Evolutionary conservation across 2,797 vertebrate species (phyloP).

Genomic region (Decapterus maruadsi): DNA sequence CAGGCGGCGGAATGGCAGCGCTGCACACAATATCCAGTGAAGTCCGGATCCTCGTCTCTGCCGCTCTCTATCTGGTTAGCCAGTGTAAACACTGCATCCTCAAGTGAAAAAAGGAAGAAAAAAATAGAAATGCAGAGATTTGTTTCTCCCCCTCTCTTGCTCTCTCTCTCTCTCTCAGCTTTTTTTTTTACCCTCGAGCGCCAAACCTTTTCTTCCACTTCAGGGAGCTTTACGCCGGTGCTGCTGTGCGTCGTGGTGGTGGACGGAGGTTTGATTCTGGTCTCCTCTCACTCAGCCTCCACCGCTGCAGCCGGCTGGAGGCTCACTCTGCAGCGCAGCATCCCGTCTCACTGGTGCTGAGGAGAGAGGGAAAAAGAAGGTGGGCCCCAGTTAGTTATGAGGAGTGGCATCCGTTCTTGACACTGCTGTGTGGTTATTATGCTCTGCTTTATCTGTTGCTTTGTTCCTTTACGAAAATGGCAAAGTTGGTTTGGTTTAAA

Average conservation of each 20-base stretch:
- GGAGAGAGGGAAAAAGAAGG: constrained; percentile 19
- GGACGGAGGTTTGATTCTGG: constrained; percentile 41
- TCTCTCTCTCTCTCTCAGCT: constrained; percentile 3
- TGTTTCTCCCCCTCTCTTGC: neutral
- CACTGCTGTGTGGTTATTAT: neutral
- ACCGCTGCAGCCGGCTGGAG: constrained; percentile 62
- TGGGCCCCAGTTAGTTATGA: constrained; percentile 60
- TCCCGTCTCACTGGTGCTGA: constrained; percentile 62
- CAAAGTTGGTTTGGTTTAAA: neutral
- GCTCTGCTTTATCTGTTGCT: neutral
- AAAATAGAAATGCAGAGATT: neutral
- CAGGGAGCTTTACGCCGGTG: constrained; percentile 27
- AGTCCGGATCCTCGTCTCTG: constrained; percentile 51
- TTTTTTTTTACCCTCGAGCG: neutral
- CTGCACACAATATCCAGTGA: constrained; percentile 47
- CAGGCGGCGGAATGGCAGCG: constrained; percentile 54
- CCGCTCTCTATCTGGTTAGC: constrained; percentile 57
- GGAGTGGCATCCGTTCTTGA: constrained; percentile 61
- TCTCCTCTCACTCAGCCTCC: constrained; percentile 55
- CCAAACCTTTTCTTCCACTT: constrained; percentile 30
- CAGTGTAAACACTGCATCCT: constrained; percentile 65
- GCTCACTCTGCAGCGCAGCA: constrained; percentile 69
- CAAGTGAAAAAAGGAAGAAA: constrained; percentile 1
- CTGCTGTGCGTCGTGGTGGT: constrained; percentile 52
- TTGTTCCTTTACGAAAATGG: neutral